Percentiles rank a stretch among this genome's conserved stretches.
These are phyloP conservation scores for Siderastrea siderea DNA, from an alignment of 92 coral and sea anemone species.

Conservation along the genomic window DNA sequence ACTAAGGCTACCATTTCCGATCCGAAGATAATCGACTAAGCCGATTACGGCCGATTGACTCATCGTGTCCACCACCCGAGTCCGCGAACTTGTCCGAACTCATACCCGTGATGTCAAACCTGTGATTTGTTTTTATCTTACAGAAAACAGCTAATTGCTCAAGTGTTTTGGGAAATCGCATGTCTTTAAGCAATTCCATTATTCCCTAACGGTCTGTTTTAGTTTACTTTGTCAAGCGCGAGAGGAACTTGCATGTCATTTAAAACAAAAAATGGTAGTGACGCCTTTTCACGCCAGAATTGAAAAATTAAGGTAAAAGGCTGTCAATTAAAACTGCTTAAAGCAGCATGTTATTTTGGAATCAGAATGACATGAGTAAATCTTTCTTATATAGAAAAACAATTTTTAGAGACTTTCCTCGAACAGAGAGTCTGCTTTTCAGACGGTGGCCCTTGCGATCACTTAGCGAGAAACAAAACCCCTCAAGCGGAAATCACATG, in stretches of 20 bases:
- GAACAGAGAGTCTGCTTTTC: neutral
- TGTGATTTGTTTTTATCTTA: neutral
- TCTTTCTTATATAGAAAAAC: neutral
- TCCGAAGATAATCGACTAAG: neutral
- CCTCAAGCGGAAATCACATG: conserved; percentile 44
- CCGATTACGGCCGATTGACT: neutral
- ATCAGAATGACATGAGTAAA: neutral
- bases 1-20: neutral
- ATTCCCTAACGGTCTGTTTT: neutral
- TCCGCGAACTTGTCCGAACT: neutral
- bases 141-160: neutral
- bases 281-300: neutral
- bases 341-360: neutral
- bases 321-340: neutral
- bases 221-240: neutral
- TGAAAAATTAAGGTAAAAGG: neutral
- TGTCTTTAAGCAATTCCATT: neutral
- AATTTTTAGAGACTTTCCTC: neutral
- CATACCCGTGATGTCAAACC: neutral
- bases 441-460: neutral
- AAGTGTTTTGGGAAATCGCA: neutral
- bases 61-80: neutral
- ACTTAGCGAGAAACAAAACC: neutral
- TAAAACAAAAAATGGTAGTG: neutral
- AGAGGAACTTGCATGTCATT: neutral